These are phyloP conservation scores for Rhabdornis inornatus DNA, from an alignment of 2,113 vertebrate species.

Conservation along the genomic window DNA sequence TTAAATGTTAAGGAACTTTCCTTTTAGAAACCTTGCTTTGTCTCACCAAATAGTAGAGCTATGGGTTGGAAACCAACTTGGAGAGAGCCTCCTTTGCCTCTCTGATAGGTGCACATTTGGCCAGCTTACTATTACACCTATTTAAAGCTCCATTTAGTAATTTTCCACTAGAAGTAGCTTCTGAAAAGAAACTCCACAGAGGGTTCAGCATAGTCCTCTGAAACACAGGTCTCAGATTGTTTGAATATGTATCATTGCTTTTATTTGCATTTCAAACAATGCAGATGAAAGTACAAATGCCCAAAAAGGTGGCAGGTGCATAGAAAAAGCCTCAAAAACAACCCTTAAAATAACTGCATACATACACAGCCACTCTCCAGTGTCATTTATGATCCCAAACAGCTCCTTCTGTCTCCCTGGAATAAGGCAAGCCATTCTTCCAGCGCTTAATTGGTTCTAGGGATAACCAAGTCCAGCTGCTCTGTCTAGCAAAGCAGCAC, in stretches of 20 bases:
- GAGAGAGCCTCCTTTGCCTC: not conserved
- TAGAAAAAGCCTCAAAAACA: slow-evolving; percentile 7
- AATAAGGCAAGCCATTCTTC: slow-evolving; percentile 33
- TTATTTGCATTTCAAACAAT: slow-evolving; percentile 53
- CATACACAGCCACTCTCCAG: not conserved
- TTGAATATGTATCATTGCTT: slow-evolving; percentile 22
- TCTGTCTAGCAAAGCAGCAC: slow-evolving; percentile 13
- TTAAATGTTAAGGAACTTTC: not conserved
- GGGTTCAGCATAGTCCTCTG: not conserved
- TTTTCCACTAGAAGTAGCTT: not conserved
- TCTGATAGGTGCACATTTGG: not conserved
- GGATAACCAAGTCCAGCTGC: slow-evolving; percentile 49
- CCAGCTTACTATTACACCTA: not conserved
- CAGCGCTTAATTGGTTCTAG: slow-evolving; percentile 30
- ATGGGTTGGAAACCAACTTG: not conserved
- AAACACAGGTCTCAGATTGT: not conserved
- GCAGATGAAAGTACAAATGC: slow-evolving; percentile 12
- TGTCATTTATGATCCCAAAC: not conserved
- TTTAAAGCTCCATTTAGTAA: not conserved
- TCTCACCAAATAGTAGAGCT: not conserved
- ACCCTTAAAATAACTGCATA: not conserved
- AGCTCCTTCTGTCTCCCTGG: not conserved
- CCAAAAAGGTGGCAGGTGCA: slow-evolving; percentile 11
- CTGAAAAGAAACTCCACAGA: not conserved
- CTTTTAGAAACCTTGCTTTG: not conserved